Percentiles rank a stretch among this genome's conserved stretches.
phyloP scores from a whole-genome alignment of 1,140 invertebrate species.

The Euglossa dilemma region DNA sequence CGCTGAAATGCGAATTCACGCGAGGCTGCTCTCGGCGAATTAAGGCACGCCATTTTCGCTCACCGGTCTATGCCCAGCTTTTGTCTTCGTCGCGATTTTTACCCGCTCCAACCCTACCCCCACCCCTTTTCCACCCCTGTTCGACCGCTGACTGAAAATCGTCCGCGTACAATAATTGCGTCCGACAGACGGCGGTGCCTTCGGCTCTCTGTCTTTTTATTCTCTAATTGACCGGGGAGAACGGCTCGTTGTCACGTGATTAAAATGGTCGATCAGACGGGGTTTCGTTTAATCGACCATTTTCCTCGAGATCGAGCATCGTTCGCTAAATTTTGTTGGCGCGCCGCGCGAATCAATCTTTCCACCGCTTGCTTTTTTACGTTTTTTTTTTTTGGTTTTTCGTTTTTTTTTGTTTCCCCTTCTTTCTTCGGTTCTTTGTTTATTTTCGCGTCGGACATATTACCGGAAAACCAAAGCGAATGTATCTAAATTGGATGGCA shows the following conservation, averaged over 20 bases:
- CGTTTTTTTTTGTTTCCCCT: no score
- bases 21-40: constrained; percentile 20
- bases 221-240: background rate
- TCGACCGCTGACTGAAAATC: constrained; percentile 2
- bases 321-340: background rate
- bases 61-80: background rate
- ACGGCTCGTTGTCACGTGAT: constrained; percentile 14
- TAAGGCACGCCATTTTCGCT: constrained; percentile 36
- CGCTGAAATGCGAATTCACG: constrained; percentile 47
- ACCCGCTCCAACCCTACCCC: no score
- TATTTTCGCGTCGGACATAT: background rate
- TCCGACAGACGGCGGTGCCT: background rate
- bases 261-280: background rate
- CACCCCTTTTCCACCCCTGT: background rate
- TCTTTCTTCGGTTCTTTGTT: no score
- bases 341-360: background rate
- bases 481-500: background rate
- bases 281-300: background rate
- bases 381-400: background rate
- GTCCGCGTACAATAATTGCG: constrained; percentile 1
- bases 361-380: background rate
- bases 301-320: background rate
- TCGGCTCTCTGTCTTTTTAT: background rate
- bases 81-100: background rate
- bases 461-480: background rate